A percentile compares a stretch with the other conserved stretches of the same genome.
Evolutionary conservation across 2,888 invertebrate species (phyloP).

Genomic region (Alsophila aescularia): DNA sequence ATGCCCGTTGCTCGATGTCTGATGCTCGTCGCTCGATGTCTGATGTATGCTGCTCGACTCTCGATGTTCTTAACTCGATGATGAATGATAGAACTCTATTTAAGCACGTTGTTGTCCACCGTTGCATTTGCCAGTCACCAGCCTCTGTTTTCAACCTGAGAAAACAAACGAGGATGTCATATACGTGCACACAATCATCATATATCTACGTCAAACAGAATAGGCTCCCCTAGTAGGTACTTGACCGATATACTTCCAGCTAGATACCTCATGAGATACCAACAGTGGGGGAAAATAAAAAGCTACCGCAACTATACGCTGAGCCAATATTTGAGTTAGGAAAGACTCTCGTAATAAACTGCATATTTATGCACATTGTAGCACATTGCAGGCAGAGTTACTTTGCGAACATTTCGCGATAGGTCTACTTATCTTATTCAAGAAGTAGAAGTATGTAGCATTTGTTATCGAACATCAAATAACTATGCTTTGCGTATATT

Average conservation of each 20-base stretch:
- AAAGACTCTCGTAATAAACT: slow-evolving; percentile 24
- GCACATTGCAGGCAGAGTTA: background rate
- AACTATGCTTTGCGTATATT: too few relatives aligned
- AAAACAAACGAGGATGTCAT: background rate
- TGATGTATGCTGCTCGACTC: slow-evolving; percentile 12
- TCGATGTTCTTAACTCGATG: slow-evolving; percentile 3
- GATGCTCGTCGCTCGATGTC: slow-evolving; percentile 10
- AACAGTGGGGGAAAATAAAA: slow-evolving; percentile 6
- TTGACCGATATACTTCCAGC: too few relatives aligned
- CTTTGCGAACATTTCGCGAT: too few relatives aligned
- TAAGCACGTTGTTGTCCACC: background rate
- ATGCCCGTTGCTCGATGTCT: background rate
- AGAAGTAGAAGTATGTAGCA: too few relatives aligned
- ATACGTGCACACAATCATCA: too few relatives aligned
- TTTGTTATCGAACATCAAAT: too few relatives aligned
- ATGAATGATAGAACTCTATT: background rate
- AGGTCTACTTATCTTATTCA: too few relatives aligned
- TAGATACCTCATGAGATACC: background rate
- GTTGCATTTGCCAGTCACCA: slow-evolving; percentile 3
- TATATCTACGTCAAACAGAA: too few relatives aligned
- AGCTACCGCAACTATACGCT: slow-evolving; percentile 16
- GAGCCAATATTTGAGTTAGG: slow-evolving; percentile 29
- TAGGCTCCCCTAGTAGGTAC: too few relatives aligned
- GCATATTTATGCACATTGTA: slow-evolving; percentile 13
- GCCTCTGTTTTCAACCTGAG: slow-evolving; percentile 15